phyloP scores from a whole-genome alignment of 2,888 invertebrate genomes.

The Drosophila buzzatii region DNA sequence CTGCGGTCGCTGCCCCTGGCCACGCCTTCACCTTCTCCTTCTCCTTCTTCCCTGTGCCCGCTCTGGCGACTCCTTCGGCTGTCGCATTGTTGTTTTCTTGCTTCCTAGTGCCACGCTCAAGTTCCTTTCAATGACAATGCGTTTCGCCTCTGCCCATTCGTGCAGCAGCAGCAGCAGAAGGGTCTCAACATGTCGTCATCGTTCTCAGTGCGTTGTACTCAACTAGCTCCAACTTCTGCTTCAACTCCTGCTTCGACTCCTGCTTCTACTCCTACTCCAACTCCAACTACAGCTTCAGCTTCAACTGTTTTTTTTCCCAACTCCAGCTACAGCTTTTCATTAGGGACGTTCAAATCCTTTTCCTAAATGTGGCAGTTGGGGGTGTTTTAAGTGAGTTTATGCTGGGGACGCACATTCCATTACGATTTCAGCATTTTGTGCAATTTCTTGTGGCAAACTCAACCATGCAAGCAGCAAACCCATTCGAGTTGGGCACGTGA shows the following conservation, averaged over 20 bases:
- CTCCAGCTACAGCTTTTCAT: slow-evolving; percentile 39
- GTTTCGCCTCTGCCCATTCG: slow-evolving; percentile 53
- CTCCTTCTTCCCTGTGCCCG: slow-evolving; percentile 23
- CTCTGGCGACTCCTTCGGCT: slow-evolving; percentile 17
- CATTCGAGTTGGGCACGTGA: slow-evolving; percentile 43
- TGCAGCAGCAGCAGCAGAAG: neutral
- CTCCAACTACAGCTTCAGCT: neutral
- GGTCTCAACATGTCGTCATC: slow-evolving; percentile 50
- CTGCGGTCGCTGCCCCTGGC: slow-evolving; percentile 80
- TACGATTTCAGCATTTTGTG: slow-evolving; percentile 21
- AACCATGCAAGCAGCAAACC: slow-evolving; percentile 7
- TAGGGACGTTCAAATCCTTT: slow-evolving; percentile 47
- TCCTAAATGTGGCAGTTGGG: slow-evolving; percentile 24
- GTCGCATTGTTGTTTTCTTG: slow-evolving; percentile 41
- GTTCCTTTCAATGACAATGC: slow-evolving; percentile 79
- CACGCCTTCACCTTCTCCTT: slow-evolving; percentile 18
- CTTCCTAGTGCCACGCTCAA: slow-evolving; percentile 55
- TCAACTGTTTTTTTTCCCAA: neutral
- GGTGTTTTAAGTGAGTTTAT: slow-evolving; percentile 16
- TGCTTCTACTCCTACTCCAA: neutral
- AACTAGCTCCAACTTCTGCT: slow-evolving; percentile 13
- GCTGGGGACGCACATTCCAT: slow-evolving; percentile 42
- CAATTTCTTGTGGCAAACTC: slow-evolving; percentile 7
- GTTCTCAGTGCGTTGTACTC: slow-evolving; percentile 71
- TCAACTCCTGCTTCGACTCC: neutral